Evolutionary conservation across 2,113 vertebrate species (phyloP).

Genomic region (Gymnarchus niloticus): DNA sequence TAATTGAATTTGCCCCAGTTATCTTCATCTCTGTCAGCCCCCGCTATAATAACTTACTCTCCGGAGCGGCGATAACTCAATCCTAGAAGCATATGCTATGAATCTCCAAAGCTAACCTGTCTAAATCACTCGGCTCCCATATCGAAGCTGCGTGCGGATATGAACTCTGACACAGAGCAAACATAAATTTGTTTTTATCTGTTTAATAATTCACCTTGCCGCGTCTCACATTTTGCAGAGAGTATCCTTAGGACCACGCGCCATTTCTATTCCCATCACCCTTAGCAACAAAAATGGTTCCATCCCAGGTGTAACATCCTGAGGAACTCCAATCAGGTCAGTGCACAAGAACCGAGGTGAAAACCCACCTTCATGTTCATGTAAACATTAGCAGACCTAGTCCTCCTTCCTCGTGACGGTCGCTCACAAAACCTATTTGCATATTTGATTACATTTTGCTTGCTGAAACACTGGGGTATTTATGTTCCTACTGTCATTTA

Average conservation of each 20-base stretch:
- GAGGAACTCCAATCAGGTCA: neutral
- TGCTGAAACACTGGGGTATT: neutral
- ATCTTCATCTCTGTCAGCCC: constrained; percentile 99
- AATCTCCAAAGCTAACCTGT: constrained; percentile 85
- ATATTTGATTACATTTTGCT: neutral
- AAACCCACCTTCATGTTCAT: neutral
- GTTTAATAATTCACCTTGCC: constrained; percentile 77
- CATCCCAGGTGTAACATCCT: neutral
- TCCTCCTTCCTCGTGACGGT: neutral
- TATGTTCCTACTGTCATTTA: neutral
- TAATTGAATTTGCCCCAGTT: constrained; percentile 99
- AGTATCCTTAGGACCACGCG: constrained; percentile 56
- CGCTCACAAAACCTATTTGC: neutral
- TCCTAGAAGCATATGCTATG: constrained; percentile 88
- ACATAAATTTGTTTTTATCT: constrained; percentile 90
- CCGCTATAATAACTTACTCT: constrained; percentile 98
- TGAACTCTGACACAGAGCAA: constrained; percentile 88
- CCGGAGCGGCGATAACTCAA: constrained; percentile 94
- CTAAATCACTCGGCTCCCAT: constrained; percentile 86
- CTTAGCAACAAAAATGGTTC: neutral
- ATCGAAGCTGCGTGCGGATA: constrained; percentile 80
- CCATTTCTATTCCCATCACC: constrained; percentile 49
- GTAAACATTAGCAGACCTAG: neutral
- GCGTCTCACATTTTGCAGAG: constrained; percentile 49
- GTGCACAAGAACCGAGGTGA: neutral